A percentile compares a stretch with the other conserved stretches of the same genome.
These are phyloP conservation scores for Plagodis dolabraria DNA, from an alignment of 2,888 invertebrate species.

Conservation along the genomic window DNA sequence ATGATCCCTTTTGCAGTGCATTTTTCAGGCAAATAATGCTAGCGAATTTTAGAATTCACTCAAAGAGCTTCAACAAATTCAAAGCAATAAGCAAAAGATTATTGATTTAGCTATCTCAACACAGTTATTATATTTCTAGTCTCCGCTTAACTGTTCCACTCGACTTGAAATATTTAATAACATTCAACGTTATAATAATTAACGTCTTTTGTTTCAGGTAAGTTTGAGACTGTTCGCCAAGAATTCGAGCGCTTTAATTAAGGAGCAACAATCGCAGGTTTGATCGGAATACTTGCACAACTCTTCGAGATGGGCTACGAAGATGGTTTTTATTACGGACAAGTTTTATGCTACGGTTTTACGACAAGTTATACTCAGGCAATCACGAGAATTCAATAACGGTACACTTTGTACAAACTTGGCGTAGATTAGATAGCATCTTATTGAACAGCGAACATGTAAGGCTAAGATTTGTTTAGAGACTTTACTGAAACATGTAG, in stretches of 20 bases:
- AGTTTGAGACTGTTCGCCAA: constrained; percentile 52
- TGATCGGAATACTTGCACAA: constrained; percentile 40
- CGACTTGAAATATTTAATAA: constrained; percentile 25
- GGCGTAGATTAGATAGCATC: too few species aligned
- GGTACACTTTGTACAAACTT: too few species aligned
- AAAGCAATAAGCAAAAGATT: neutral
- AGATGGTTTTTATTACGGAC: constrained; percentile 3
- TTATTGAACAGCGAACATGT: too few species aligned
- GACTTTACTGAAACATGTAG: too few species aligned
- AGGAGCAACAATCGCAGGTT: constrained; percentile 56
- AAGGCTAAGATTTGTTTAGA: too few species aligned
- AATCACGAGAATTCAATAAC: too few species aligned
- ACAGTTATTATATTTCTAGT: too few species aligned
- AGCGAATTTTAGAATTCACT: neutral
- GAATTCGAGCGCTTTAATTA: constrained; percentile 64
- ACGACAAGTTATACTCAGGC: neutral
- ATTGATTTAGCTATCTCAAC: too few species aligned
- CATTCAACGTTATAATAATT: constrained; percentile 40
- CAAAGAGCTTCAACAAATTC: too few species aligned
- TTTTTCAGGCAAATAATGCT: constrained; percentile 25
- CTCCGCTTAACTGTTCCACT: neutral
- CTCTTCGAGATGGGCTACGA: neutral
- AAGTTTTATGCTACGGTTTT: neutral
- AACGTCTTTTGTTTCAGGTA: constrained; percentile 67
- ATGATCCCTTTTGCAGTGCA: constrained; percentile 25